These are phyloP conservation scores for Acanthornis magna DNA, from an alignment of 2,797 vertebrate species.

Conservation along the genomic window DNA sequence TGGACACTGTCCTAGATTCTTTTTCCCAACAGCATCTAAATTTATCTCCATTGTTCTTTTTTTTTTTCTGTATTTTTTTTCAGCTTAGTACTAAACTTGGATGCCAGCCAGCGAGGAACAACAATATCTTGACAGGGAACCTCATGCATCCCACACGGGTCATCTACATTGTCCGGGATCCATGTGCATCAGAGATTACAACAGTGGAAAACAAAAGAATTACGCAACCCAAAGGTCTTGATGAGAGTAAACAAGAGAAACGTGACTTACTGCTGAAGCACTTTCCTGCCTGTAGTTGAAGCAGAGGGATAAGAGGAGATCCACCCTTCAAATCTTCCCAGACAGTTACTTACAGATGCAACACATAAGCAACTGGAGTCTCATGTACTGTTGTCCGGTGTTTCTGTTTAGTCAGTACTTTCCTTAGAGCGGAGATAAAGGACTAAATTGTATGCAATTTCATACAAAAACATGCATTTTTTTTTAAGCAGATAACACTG, in stretches of 20 bases:
- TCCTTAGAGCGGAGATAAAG: slow-evolving; percentile 34
- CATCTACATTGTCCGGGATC: slow-evolving; percentile 79
- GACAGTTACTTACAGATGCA: not conserved
- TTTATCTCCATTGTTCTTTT: slow-evolving; percentile 82
- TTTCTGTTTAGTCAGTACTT: slow-evolving; percentile 44
- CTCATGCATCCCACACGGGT: slow-evolving; percentile 75
- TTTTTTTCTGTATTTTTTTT: slow-evolving; percentile 27
- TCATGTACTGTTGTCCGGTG: not conserved
- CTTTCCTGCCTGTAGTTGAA: slow-evolving; percentile 67
- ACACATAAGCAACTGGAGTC: not conserved
- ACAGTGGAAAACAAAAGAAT: slow-evolving; percentile 76
- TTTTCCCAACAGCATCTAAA: slow-evolving; percentile 85
- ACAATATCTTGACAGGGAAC: slow-evolving; percentile 85
- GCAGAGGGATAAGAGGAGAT: slow-evolving; percentile 47
- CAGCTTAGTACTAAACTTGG: slow-evolving; percentile 75
- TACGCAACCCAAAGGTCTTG: slow-evolving; percentile 67
- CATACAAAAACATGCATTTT: not conserved
- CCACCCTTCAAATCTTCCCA: slow-evolving; percentile 39
- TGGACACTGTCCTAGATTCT: slow-evolving; percentile 75
- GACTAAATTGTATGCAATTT: not conserved
- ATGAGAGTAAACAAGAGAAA: slow-evolving; percentile 78
- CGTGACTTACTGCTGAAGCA: slow-evolving; percentile 63
- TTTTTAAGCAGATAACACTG: slow-evolving; percentile 7
- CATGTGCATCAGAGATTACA: slow-evolving; percentile 77
- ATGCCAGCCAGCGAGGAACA: slow-evolving; percentile 80